These are phyloP conservation scores for Nematopogon swammerdamellus DNA, from an alignment of 2,888 invertebrate genomes.

Conservation along the genomic window DNA sequence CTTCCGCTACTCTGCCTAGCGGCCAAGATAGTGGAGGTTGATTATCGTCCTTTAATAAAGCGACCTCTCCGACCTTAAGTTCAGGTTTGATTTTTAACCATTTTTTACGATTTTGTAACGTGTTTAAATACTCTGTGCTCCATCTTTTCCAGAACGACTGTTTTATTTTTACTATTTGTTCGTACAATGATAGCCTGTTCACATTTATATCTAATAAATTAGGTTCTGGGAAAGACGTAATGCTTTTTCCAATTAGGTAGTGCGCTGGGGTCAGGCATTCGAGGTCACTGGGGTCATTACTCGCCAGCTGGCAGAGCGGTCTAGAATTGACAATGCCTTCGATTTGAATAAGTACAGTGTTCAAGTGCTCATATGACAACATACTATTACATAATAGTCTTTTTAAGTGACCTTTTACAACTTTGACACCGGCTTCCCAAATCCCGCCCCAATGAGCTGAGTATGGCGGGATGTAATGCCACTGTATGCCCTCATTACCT, in stretches of 20 bases:
- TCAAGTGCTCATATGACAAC: background rate
- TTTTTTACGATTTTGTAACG: background rate
- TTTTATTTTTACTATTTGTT: background rate
- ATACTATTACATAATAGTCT: background rate
- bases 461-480: background rate
- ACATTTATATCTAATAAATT: background rate
- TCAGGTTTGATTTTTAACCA: background rate
- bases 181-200: background rate
- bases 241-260: constrained; percentile 7
- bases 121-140: background rate
- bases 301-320: background rate
- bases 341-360: constrained; percentile 2
- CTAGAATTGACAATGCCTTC: constrained; percentile 1
- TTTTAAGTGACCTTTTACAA: background rate
- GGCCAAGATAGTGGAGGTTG: background rate
- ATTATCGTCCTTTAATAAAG: background rate
- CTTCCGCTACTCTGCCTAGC: background rate
- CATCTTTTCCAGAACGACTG: background rate
- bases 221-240: constrained; percentile 8
- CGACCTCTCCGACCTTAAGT: background rate
- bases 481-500: background rate
- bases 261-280: background rate
- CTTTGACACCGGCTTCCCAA: background rate
- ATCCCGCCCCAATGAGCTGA: background rate
- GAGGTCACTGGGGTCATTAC: background rate